Percentiles rank a stretch among this genome's conserved stretches.
phyloP scores from a whole-genome alignment of 2,113 vertebrate species.

The Ctenodactylus gundi region DNA sequence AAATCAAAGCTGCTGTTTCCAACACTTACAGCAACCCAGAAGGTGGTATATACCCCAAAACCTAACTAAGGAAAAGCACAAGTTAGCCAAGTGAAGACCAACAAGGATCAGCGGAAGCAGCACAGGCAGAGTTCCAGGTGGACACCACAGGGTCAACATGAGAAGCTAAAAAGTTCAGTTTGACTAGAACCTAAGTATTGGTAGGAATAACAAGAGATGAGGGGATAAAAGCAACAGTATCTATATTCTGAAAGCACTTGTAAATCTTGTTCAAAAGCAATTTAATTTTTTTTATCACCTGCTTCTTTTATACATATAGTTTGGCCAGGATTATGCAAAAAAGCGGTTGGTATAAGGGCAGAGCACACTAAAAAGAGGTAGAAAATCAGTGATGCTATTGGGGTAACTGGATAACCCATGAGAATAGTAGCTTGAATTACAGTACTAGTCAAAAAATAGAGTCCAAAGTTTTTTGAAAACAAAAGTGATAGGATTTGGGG shows the following conservation, averaged over 20 bases:
- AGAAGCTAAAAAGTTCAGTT: neutral
- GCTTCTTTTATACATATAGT: neutral
- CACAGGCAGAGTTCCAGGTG: neutral
- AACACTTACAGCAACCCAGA: neutral
- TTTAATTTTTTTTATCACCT: conserved; percentile 1
- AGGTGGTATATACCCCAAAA: neutral
- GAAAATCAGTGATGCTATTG: neutral
- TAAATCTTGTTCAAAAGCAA: conserved; percentile 25
- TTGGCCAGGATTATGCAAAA: neutral
- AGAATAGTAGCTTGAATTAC: neutral
- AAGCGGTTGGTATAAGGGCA: neutral
- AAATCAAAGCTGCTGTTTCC: neutral
- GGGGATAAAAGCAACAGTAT: neutral
- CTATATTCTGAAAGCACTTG: neutral
- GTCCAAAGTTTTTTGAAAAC: neutral
- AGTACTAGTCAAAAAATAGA: neutral
- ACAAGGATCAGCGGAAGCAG: neutral
- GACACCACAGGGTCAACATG: neutral
- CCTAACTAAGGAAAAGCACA: neutral
- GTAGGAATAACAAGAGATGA: neutral
- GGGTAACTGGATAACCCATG: neutral
- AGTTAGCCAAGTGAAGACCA: neutral
- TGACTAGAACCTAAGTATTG: neutral
- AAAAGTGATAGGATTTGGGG: neutral
- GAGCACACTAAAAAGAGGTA: neutral